Base-by-base conservation (phyloP, 92 coral and sea anemone genomes). In the Phenganax subtilis region DNA sequence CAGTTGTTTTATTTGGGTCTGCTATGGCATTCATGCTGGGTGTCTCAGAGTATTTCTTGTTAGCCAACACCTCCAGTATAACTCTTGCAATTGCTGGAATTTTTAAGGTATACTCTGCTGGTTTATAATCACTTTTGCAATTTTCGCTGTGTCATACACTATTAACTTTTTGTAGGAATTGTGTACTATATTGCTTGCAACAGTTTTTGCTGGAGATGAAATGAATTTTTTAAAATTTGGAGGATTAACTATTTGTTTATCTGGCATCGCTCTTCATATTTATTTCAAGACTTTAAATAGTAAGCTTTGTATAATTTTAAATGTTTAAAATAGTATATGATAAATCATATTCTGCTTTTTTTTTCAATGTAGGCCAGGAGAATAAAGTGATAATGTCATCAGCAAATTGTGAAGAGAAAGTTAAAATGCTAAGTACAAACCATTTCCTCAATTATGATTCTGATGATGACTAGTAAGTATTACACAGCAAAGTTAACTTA, bases 21-120 rank as follows among this genome's bases (percentile, higher is more conserved):
- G 92, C 89, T 71, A 65, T 96, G 54, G 97, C 99, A 55, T 96
- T 96, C 82, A 91, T 96, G 99, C 87, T 96, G 30, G 92, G 91
- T 67, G 90, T 96, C 9, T 81, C 99, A 0, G 99, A 96, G 75
- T 96, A 91, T 54, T 87, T 96, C 12, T 74, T 96, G 59, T 86
- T 96, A 28, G 87, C 96, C 12, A 92, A 89, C 76, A 96, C 99
- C 30, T 96, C 99, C 51, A 90, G 99, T 64, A 71, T 96, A 14
- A 90, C 99, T 2, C 88, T 96, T 15, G 88, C 99, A 11, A 86
- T 96, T 55, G 85, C 99, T 9, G 99, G 99, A 30, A 96, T 96
- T 82, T 96, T 96, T 86, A 94, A 94, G 97, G 98, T 94, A 51
- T 28, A 76, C 68, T 68, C 29, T 30, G 73, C 47, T 37, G 47